A percentile compares a stretch with the other conserved stretches of the same genome.
Evolutionary conservation across 1,140 invertebrate species (phyloP).

Genomic region (Drosophila auraria): DNA sequence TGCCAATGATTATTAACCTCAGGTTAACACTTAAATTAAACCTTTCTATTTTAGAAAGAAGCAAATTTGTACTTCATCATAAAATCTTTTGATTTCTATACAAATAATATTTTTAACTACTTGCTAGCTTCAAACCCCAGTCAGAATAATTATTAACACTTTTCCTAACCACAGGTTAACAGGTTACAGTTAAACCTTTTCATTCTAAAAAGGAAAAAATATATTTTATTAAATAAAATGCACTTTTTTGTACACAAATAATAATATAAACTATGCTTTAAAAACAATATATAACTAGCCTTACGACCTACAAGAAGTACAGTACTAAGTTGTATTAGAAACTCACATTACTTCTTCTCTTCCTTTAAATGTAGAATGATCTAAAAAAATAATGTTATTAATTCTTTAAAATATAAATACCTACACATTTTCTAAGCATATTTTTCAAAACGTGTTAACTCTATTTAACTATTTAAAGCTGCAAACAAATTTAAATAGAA

Average conservation of each 20-base stretch:
- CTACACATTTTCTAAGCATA: neutral
- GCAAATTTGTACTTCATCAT: too few species aligned
- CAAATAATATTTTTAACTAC: too few species aligned
- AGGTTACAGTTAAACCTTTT: neutral
- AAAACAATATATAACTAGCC: neutral
- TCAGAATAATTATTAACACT: neutral
- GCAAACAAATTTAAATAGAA: neutral
- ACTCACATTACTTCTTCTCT: too few species aligned
- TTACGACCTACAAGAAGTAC: neutral
- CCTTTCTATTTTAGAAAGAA: too few species aligned
- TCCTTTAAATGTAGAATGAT: too few species aligned
- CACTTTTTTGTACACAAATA: neutral
- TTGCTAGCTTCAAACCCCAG: neutral
- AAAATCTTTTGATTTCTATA: too few species aligned
- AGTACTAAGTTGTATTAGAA: neutral
- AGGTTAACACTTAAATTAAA: neutral
- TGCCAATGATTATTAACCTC: neutral
- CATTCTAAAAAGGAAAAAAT: too few species aligned
- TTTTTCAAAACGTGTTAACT: neutral
- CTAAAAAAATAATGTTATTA: neutral
- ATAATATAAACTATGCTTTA: neutral
- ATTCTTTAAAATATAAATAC: neutral
- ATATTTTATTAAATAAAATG: neutral
- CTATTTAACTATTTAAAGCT: neutral
- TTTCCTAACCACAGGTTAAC: neutral